Evolutionary conservation across 2,888 invertebrate genomes (phyloP), one percentile per base, ranked within the genome.

Genomic region (Didymodactylos carnosus): DNA sequence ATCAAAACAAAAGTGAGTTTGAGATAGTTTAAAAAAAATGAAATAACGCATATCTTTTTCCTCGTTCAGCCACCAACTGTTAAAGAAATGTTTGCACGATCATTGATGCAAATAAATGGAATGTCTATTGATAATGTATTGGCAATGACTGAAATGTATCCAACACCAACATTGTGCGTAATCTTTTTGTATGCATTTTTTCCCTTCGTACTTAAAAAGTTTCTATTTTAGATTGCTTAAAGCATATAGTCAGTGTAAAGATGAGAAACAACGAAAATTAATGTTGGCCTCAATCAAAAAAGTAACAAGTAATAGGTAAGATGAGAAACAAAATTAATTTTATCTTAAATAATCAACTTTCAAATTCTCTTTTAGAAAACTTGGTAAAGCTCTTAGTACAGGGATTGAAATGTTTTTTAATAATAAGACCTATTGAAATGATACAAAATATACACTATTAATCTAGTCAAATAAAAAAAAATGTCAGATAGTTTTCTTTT

Each of bases 81-180:
- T 35, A 74, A 71, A 39, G 74, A 74, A 41, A 74, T 74, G 74
- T 74, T 74, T 69, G 74, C 74, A 16, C 71, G 71, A 51, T 53
- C 53, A 53, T 62, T 74, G 25, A 71, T 74, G 74, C 71, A 74
- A 53, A 74, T 74, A 53, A 41, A 71, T 23, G 74, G 74, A 16
- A 35, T 74, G 23, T 74, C 74, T 16, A 41, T 71, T 62, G 74
- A 74, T 35, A 74, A 74, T 71, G 62, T 69, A n/a, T 43, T 74
- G 11, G 71, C 74, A 16, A 40, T 74, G n/a, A 40, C 53, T 39
- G 74, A 74, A 23, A 7, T 74, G 13, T 71, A 71, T 35, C 71
- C 71, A 46, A 71, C 74, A 14, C 74, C 74, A 29, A 16, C 71
- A 25, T 43, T 69, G 74, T 74, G 62, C 23, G 39, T 11, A n/a